Base-by-base conservation (phyloP, 2,113 vertebrate species). In the Gavialis gangeticus region DNA sequence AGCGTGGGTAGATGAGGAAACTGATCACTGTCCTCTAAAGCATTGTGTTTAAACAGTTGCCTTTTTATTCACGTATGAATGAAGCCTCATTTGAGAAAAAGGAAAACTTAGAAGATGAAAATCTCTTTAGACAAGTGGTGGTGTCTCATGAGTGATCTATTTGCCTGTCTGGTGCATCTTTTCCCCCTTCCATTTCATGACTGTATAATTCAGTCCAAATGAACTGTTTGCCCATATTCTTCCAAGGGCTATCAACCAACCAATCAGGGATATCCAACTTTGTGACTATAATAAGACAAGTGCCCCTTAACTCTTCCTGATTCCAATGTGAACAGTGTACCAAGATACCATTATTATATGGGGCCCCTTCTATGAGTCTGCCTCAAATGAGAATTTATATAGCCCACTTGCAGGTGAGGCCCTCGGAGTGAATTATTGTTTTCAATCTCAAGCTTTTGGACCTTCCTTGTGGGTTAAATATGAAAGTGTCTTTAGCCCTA, bases 31-130 rank as follows among this genome's bases (percentile, higher is more conserved):
- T 90, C 89, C 79, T 84, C 62, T 82, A 67, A 57, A 93, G 89
- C 12, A 27, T 92, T 85, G 84, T 88, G 55, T 88, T 96, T 96
- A 82, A 97, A 92, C 85, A 97, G 80, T 85, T 94, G 84, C 59
- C 60, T 87, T 94, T 92, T 90, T 94, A 91, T 71, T 94, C 76
- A 73, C 62, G 93, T 92, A 85, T 0, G 13, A 93, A 82, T 85
- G 73, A 96, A 92, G 85, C 67, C 59, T 93, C 84, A 4, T 92
- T 91, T 95, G 80, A 79, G 46, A 84, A 82, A 73, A 67, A 84
- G 91, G 60, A 64, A 19, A 64, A 85, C n/a, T 79, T 75, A 34
- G n/a, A 27, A 78, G 79, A 69, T 19, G 54, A 79, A 88, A 88
- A 64, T 86, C 27, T 88, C 73, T 84, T 92, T 0, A 5, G 88